Evolutionary conservation across 2,113 vertebrate species (phyloP), one percentile per base, ranked within the genome.

Genomic region (Scomber japonicus): DNA sequence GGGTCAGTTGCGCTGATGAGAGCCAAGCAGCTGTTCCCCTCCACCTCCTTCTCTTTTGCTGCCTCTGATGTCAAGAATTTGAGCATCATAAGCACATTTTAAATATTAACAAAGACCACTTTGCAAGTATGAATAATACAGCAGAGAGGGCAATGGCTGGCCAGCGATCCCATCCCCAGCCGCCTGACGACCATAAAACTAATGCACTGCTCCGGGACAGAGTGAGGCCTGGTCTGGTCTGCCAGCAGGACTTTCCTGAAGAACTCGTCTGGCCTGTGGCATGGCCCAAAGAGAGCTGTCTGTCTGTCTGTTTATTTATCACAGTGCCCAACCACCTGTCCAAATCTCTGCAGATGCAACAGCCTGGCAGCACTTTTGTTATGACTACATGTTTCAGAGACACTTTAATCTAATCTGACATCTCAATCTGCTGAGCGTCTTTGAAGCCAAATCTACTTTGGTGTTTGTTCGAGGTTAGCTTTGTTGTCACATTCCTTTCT

Each of bases 31-130:
- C 78, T 82, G 87, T 55, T 90, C 74, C 57, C 83, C 70, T 85
- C 87, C 85, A 78, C 71, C 57, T 84, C 80, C 75, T 72, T 68
- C 73, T 86, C 75, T 78, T 90, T 73, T 62, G 80, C 86, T 61
- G 72, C 86, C 78, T 89, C 88, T 86, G 69, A 85, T 87, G 87
- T 91, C 84, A 91, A 90, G 87, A 82, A 88, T 93, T 93, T 86
- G 88, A 91, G 93, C 92, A 94, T 95, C 93, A 92, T 95, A 94
- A 96, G 95, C 93, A 94, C 93, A 88, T 94, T 94, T 95, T 94
- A 96, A 96, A 96, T 95, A 96, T 96, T 96, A 95, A 96, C 94
- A 90, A 94, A 91, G 92, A 94, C 94, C 94, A 95, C 95, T 96
- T 96, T 96, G 94, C 92, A 89, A 84, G 17, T 89, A 95, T 96